Conservation (phyloP, 2,797 vertebrate genomes). For the Menidia menidia region DNA sequence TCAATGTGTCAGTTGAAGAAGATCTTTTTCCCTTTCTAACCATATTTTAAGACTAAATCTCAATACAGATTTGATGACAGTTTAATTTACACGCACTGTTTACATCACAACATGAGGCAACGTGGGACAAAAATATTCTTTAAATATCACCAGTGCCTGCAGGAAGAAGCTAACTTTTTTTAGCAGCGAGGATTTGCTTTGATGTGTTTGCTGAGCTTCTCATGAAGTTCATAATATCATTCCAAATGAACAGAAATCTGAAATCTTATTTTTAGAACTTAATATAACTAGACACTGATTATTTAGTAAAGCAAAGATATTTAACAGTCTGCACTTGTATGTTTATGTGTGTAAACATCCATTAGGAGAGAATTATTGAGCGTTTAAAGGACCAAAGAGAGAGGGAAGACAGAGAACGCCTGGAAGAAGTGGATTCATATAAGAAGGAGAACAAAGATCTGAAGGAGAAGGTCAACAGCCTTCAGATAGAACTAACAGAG, state of each 20-base stretch:
- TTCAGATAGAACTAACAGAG: constrained; percentile 96
- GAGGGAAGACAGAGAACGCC: constrained; percentile 94
- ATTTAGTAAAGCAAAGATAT: background rate
- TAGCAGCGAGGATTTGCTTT: background rate
- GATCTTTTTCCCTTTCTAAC: no score
- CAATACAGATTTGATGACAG: background rate
- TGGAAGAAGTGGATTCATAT: constrained; percentile 95
- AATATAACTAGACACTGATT: background rate
- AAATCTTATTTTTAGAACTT: background rate
- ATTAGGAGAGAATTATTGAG: constrained; percentile 97
- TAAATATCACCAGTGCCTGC: background rate
- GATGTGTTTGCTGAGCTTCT: background rate
- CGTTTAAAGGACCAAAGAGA: constrained; percentile 98
- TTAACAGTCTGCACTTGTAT: constrained; percentile 14
- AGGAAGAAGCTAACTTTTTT: background rate
- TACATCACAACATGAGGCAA: background rate
- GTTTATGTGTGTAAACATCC: constrained; percentile 39
- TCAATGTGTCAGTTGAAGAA: no score
- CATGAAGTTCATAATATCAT: no score
- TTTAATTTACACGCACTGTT: background rate
- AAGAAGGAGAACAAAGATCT: constrained; percentile 99
- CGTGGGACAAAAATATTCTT: background rate
- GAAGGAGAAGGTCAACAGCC: constrained; percentile 95
- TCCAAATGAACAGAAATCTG: no score
- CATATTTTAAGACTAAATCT: no score